Base-by-base conservation (phyloP, 2,113 vertebrate genomes). In the Pygoscelis adeliae region DNA sequence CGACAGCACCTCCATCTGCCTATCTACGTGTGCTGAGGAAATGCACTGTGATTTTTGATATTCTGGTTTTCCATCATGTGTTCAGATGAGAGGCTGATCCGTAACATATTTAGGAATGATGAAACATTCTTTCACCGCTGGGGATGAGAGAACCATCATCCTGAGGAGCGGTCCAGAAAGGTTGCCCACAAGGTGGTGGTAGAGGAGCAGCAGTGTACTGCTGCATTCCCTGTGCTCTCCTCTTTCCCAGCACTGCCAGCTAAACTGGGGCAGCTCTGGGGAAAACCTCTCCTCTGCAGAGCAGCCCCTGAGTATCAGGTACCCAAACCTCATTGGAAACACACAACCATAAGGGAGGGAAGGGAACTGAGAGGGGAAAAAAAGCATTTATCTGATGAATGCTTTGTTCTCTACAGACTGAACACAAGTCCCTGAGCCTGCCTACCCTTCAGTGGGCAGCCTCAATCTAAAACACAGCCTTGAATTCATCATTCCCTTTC, bases 161-260 rank as follows among this genome's bases (percentile, higher is more conserved):
- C 32, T 8, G 58, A 61, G 38, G 16, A 96, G 59, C 3, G 3
- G 36, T 17, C 4, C 29, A 32, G 36, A 13, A 21, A 15, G 53
- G 26, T 14, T 87, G 89, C 19, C 90, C 97, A 94, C 88, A 88
- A 66, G 90, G 95, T 93, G 90, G 93, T 62, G 77, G 82, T 40
- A 97, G 94, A 97, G 89, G 77, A 90, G 62, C 91, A 81, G 84
- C 42, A 38, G 1, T 21, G 25, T 3, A 62, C 62, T 83, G 58
- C 74, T 66, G 74, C 36, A 3, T n/a, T 55, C 59, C 62, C 66
- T 16, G 4, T 2, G 59, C 49, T 71, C 49, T 49, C 14, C 49
- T 61, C 83, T 49, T 65, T 34, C 52, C 79, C 55, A 50, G 82
- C 44, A 6, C 50, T 16, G 29, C 29, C 66, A 73, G 32, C 9